Evolutionary conservation across 2,113 vertebrate species (phyloP), one percentile per base, ranked within the genome.

Genomic region (Glaucidium brasilianum): DNA sequence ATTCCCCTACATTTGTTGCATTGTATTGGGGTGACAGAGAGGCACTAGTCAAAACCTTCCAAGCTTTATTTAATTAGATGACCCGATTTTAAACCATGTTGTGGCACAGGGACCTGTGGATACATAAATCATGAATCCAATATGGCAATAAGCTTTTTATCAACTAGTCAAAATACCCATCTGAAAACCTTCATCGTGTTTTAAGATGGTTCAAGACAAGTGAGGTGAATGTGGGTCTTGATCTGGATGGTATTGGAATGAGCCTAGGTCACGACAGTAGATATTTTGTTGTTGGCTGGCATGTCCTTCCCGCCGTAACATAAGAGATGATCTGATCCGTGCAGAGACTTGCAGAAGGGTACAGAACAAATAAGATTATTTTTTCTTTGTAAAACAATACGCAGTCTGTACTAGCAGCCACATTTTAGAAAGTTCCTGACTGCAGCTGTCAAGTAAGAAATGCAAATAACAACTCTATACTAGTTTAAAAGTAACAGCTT

Each of bases 381-480:
- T 68, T 79, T 75, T 15, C 29, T 75, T 64, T 53, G 26, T 67
- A 68, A 68, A 93, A 60, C 49, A 75, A 78, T 59, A 68, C 19
- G 30, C 26, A 63, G 43, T 59, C 59, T 83, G 29, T 56, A 80
- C 86, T 92, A 94, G 35, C 32, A 77, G 34, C 15, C 47, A 74
- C 4, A 0, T 74, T 91, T 96, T 83, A 73, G 47, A 82, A 88
- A 90, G 67, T 25, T 94, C 49, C 21, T 3, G 6, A 75, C 62
- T 85, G 88, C 83, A 91, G 60, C 80, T 92, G 95, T 94, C 94
- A 95, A 77, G 68, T 34, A 95, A 92, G 60, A 88, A 83, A 91
- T 67, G 56, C 73, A 94, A 90, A 86, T 84, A 71, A 73, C 37
- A 88, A 53, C 64, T 80, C 69, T 43, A 63, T 0, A 0, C n/a